Evolutionary conservation across 2,888 invertebrate species (phyloP).

Genomic region (Plemyria rubiginata): DNA sequence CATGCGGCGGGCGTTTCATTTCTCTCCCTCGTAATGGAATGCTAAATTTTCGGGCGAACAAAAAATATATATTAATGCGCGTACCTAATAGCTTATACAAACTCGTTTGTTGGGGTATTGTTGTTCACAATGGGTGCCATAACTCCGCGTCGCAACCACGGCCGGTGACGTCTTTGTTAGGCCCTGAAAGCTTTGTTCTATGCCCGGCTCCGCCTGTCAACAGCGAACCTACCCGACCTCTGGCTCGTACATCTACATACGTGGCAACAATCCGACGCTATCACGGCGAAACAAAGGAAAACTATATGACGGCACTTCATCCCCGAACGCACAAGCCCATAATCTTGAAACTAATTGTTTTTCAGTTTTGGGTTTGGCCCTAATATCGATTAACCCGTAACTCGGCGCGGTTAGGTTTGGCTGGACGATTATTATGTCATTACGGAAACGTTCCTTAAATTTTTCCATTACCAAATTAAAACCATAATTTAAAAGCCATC

Average conservation of each 20-base stretch:
- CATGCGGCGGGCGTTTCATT: conserved; percentile 85
- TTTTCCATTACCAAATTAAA: conserved; percentile 60
- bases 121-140: conserved; percentile 85
- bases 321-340: conserved; percentile 19
- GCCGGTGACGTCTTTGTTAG: conserved; percentile 85
- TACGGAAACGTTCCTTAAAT: conserved; percentile 31
- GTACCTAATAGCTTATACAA: conserved; percentile 86
- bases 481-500: conserved; percentile 54
- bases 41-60: conserved; percentile 85
- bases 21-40: conserved; percentile 85
- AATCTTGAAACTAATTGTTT: conserved; percentile 21
- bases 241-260: conserved; percentile 54
- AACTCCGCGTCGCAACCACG: conserved; percentile 84
- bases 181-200: conserved; percentile 75
- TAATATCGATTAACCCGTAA: conserved; percentile 12
- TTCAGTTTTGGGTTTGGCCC: conserved; percentile 23
- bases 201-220: conserved; percentile 75
- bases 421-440: conserved; percentile 29
- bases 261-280: conserved; percentile 49
- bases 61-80: conserved; percentile 86
- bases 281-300: conserved; percentile 43
- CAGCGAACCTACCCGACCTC: conserved; percentile 67
- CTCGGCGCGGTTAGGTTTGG: too few species aligned
- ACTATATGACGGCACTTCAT: conserved; percentile 34
- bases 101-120: conserved; percentile 85